Evolutionary conservation across 1,140 invertebrate species (phyloP), one percentile per base, ranked within the genome.

Genomic region (Ctenoplectra terminalis): DNA sequence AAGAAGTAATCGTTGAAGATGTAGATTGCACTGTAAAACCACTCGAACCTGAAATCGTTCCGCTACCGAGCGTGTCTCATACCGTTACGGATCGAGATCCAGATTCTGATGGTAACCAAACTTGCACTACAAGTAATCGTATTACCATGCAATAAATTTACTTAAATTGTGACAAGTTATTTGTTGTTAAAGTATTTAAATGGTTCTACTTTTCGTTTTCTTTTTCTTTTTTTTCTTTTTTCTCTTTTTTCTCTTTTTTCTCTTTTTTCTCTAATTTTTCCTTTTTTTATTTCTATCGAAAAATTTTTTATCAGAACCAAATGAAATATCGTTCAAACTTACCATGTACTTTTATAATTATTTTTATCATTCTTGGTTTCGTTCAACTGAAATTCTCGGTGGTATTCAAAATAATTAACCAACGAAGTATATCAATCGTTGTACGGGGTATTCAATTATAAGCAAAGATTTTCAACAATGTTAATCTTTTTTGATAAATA

Each of bases 1-100:
- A 96, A 91, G 95, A 95, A 90, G 95, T 93, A 6, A 90, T 93
- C 8, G 93, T 92, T 1, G 93, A 93, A 66, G 92, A 93, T 61
- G 63, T 86, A 29, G 90, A 93, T 69, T 89, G 87, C 43, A 34
- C 85, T n/a, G 87, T 88, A 60, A 92, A 93, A 74, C 90, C 91
- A 2, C 81, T 91, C 15, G 88, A 93, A 77, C 91, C 91, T 17
- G 92, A 94, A 85, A 82, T 92, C 73, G 71, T 92, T 31, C 90
- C 91, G 26, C 43, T 91, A 82, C 77, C 90, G 13, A 76, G 63
- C 50, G 60, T 76, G 2, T 71, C 86, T 60, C 69, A 70, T 64
- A 58, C 66, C 52, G 75, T 82, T 63, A 82, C 78, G n/a, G 89
- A 92, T 78, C 87, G 87, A 79, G 91, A 93, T 88, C 91, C 92